Evolutionary conservation across 2,888 invertebrate genomes (phyloP), one percentile per base, ranked within the genome.

Genomic region (Macrophya alboannulata): DNA sequence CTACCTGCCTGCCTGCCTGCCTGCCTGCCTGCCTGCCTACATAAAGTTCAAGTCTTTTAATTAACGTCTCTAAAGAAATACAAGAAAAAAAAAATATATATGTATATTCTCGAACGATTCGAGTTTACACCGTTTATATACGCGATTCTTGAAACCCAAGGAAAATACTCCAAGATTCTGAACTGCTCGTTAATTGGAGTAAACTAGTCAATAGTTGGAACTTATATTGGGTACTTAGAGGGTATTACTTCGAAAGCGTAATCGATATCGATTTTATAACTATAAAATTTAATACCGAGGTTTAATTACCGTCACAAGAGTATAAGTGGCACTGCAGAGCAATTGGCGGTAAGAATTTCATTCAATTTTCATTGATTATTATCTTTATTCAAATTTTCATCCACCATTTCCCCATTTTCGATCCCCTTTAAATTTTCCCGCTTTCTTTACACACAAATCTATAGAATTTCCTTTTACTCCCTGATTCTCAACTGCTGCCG

Each of bases 1-100:
- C 31, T 55, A 12, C 3, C 4, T 5, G 55, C 55, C 17, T 65
- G 25, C 71, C 9, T 45, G 48, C 31, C 31, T 31, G 65, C 25
- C 31, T 55, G 15, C 3, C 4, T 5, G 55, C 55, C 17, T 65
- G 25, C 71, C 9, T 45, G 48, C 21, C n/a, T 12, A 76, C 45
- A 51, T 76, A 51, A 43, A 74, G 43, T 45, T 45, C 74, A n/a
- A 74, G 45, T 74, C 21, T 74, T 74, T 74, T 74, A 74, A 74
- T 74, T 21, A 45, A 74, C 43, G 43, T 45, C 0, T 74, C 12
- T n/a, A 43, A 45, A 74, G 25, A 74, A 74, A 31, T 31, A 12
- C 0, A 45, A n/a, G 74, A 25, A 45, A 68, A 68, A 31, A 31
- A 0, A 68, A 31, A 5, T 68, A 68, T 68, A 12, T 71, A 71